Conservation (phyloP, 2,888 invertebrate species). For the Cecidostiba fungosa region DNA sequence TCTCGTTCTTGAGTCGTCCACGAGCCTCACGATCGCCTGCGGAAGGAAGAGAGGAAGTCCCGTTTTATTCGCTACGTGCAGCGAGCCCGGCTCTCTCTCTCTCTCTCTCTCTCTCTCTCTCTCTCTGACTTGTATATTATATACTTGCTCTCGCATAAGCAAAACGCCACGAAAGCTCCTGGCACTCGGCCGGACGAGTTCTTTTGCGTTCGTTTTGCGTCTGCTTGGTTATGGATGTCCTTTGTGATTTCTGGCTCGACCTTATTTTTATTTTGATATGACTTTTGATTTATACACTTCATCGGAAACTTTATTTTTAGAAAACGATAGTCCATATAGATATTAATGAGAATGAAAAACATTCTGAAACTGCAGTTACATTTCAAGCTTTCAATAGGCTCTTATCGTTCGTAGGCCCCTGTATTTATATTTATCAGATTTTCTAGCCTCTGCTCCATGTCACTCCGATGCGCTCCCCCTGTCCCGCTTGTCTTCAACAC, state of each 20-base stretch:
- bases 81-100: slow-evolving; percentile 69
- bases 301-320: no score
- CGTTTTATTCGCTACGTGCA: slow-evolving; percentile 67
- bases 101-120: no score
- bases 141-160: slow-evolving; percentile 26
- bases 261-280: background rate
- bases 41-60: slow-evolving; percentile 77
- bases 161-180: slow-evolving; percentile 65
- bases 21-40: slow-evolving; percentile 72
- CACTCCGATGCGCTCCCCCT: slow-evolving; percentile 6
- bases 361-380: background rate
- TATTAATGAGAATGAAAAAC: no score
- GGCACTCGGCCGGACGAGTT: slow-evolving; percentile 78
- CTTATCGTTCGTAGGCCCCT: slow-evolving; percentile 57
- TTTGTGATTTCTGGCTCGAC: background rate
- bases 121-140: background rate
- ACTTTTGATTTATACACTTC: background rate
- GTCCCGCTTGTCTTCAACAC: slow-evolving; percentile 44
- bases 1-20: background rate
- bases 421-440: slow-evolving; percentile 59
- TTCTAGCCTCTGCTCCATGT: slow-evolving; percentile 30
- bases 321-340: no score
- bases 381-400: background rate
- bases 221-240: no score
- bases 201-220: slow-evolving; percentile 67